Percentiles rank a stretch among this genome's conserved stretches.
phyloP scores from a whole-genome alignment of 1,140 invertebrate genomes.

The Drosophila nikananu region DNA sequence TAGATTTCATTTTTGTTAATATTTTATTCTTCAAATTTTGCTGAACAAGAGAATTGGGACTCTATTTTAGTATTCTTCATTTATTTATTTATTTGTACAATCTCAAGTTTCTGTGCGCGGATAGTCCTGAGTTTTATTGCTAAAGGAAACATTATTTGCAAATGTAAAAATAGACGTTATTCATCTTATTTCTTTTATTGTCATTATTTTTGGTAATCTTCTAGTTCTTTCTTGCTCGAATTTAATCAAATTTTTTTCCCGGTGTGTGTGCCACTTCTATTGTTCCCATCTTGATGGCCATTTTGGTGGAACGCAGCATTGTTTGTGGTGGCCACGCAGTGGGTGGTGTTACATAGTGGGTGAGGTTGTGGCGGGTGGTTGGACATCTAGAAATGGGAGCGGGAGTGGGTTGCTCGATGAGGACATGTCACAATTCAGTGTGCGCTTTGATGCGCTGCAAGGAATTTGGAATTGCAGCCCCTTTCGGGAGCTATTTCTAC shows the following conservation, averaged over 20 bases:
- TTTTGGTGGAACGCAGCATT: slow-evolving; percentile 36
- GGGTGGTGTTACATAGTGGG: slow-evolving; percentile 9
- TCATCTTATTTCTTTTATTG: not conserved
- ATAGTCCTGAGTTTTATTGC: no score
- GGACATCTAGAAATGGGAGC: slow-evolving; percentile 1
- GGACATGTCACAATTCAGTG: slow-evolving; percentile 60
- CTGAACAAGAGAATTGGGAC: no score
- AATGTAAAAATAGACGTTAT: no score
- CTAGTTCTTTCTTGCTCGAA: not conserved
- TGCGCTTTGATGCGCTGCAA: slow-evolving; percentile 52
- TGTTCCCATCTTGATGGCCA: slow-evolving; percentile 33
- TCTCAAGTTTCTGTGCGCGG: no score
- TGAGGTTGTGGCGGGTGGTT: slow-evolving; percentile 6
- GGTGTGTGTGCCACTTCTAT: slow-evolving; percentile 36
- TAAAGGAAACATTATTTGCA: no score
- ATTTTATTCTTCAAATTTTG: no score
- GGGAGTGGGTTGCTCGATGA: not conserved
- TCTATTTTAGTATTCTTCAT: no score
- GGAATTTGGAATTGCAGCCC: slow-evolving; percentile 57
- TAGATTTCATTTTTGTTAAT: no score
- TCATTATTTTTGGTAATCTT: not conserved
- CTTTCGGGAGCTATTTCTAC: slow-evolving; percentile 27
- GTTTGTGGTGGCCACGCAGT: slow-evolving; percentile 33
- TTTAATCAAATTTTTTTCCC: not conserved
- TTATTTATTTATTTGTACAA: no score